Percentiles rank a stretch among this genome's conserved stretches.
Evolutionary conservation across 2,113 vertebrate genomes (phyloP).

Genomic region (Mastomys natalensis): DNA sequence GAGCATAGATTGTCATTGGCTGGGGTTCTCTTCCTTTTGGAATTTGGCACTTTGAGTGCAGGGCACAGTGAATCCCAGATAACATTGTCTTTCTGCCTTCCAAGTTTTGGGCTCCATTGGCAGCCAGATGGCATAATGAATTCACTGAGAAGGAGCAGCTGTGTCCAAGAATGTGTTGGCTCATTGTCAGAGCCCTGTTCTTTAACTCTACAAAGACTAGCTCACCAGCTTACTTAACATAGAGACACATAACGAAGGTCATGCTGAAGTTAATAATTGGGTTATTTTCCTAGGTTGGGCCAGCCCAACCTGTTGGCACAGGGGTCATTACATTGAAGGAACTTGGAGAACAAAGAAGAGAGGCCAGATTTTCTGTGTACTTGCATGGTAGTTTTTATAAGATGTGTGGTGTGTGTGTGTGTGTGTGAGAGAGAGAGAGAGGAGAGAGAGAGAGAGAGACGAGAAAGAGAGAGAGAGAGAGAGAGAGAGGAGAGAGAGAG

Average conservation of each 20-base stretch:
- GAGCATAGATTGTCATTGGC: constrained; percentile 71
- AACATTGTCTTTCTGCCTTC: constrained; percentile 69
- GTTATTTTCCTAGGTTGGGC: constrained; percentile 41
- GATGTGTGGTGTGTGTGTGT: not conserved
- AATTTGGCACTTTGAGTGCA: constrained; percentile 75
- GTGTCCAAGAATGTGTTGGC: constrained; percentile 73
- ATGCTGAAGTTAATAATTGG: constrained; percentile 11
- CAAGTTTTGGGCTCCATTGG: constrained; percentile 71
- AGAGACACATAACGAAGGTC: not conserved
- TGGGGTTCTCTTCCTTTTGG: constrained; percentile 61
- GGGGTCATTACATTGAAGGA: constrained; percentile 1
- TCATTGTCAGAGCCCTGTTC: constrained; percentile 35
- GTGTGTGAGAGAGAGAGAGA: not conserved
- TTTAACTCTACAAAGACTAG: constrained; percentile 72
- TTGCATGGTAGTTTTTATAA: constrained; percentile 15
- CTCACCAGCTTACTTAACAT: constrained; percentile 1
- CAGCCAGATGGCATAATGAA: constrained; percentile 73
- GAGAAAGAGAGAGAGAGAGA: not conserved
- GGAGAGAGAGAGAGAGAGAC: too few relatives aligned
- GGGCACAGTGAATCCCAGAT: constrained; percentile 76
- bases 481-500: not conserved
- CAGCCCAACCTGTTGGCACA: constrained; percentile 62
- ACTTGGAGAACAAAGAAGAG: not conserved
- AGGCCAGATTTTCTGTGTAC: constrained; percentile 23
- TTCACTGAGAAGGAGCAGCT: constrained; percentile 67